Evolutionary conservation across 1,140 invertebrate species (phyloP).

Genomic region (Probaryconus sp.): DNA sequence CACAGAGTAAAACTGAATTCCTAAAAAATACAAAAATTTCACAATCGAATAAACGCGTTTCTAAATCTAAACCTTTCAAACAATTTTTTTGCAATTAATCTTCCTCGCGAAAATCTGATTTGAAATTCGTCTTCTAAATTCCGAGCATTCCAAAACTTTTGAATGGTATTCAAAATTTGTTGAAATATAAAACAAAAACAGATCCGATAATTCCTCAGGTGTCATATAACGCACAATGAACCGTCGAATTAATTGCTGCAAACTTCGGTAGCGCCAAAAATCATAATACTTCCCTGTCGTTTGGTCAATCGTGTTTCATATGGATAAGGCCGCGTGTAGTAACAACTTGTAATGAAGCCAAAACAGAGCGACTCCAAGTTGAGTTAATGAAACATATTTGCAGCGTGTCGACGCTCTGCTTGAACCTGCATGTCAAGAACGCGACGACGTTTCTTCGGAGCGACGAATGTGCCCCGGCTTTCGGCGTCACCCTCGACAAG

Average conservation of each 20-base stretch:
- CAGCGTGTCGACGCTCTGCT: constrained; percentile 43
- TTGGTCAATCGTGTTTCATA: constrained; percentile 20
- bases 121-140: neutral
- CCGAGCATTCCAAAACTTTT: neutral
- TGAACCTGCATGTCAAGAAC: constrained; percentile 62
- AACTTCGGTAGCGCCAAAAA: constrained; percentile 6
- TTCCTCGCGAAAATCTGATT: too few relatives aligned
- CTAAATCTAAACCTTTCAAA: too few relatives aligned
- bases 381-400: constrained; percentile 49
- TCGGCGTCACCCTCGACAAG: constrained; percentile 56
- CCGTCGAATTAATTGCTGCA: constrained; percentile 2
- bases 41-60: too few relatives aligned
- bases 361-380: constrained; percentile 16
- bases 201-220: constrained; percentile 9
- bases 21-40: too few relatives aligned
- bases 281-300: constrained; percentile 18
- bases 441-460: constrained; percentile 27
- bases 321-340: constrained; percentile 29
- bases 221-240: constrained; percentile 16
- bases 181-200: neutral
- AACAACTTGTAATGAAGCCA: constrained; percentile 48
- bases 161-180: neutral
- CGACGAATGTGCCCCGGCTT: constrained; percentile 35
- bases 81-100: too few relatives aligned
- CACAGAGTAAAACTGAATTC: too few relatives aligned